Base-by-base conservation (phyloP, 2,888 invertebrate species). In the Euzophera pinguis region DNA sequence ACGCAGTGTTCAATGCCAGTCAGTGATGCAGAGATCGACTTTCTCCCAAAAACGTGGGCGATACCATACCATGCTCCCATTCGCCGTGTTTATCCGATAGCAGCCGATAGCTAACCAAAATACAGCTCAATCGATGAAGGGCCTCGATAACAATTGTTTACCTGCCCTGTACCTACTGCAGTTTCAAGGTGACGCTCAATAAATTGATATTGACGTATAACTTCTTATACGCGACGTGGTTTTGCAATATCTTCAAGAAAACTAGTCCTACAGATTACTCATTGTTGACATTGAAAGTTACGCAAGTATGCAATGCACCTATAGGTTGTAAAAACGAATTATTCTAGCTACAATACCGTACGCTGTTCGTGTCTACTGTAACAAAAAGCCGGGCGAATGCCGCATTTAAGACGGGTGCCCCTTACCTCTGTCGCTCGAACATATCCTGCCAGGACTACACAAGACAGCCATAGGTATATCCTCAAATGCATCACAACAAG, bases 401-500 rank as follows among this genome's bases (percentile, higher is more conserved):
- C 81, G 86, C 78, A 78, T 81, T 82, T 79, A 85, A 87, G 85
- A 86, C 82, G 80, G 58, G 79, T 76, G 80, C 82, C 84, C 91
- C 93, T 93, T 92, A 94, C 94, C 94, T 94, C 94, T 91, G 92
- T 92, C 87, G 93, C 93, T 90, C 93, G 92, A 88, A 93, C 93
- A 91, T 93, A 94, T 92, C 93, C 93, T 83, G 92, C 88, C 81
- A 94, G 91, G 92, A 93, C 91, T 90, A 93, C 92, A 92, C 92
- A 92, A 90, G 92, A 92, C 91, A 94, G 90, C 92, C 93, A 91
- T 91, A 93, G 90, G 83, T 92, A 93, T 93, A 94, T 94, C 94
- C 94, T 93, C 84, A 93, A 93, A 92, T 94, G 92, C 94, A 94
- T 94, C 92, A 93, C 93, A 91, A 91, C 86, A 88, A 84, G 75